phyloP scores from a whole-genome alignment of 2,797 vertebrate genomes.

The Notoglanidium macrostoma region DNA sequence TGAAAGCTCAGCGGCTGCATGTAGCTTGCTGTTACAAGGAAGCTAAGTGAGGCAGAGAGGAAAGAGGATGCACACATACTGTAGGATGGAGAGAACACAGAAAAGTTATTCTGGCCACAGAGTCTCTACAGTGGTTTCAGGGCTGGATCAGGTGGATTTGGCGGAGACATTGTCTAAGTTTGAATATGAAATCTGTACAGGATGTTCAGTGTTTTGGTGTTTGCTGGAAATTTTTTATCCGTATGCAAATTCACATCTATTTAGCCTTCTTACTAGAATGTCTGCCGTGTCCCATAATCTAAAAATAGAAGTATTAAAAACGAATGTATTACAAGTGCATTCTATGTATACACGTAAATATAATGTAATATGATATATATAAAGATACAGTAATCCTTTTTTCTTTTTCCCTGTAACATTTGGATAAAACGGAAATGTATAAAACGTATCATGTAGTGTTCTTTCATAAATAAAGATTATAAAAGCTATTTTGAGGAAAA shows the following conservation, averaged over 20 bases:
- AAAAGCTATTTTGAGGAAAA: neutral
- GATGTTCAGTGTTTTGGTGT: neutral
- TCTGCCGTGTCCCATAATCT: neutral
- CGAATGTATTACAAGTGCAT: neutral
- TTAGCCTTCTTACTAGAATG: neutral
- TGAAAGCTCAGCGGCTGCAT: constrained; percentile 35
- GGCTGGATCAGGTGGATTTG: constrained; percentile 2
- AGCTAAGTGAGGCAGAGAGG: constrained; percentile 28
- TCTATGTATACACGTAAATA: too few species aligned
- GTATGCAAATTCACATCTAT: neutral
- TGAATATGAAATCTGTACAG: neutral
- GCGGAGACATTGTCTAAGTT: neutral
- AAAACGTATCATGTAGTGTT: neutral
- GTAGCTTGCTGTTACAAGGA: constrained; percentile 39
- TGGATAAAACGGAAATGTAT: neutral
- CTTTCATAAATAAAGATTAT: neutral
- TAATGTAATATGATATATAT: too few species aligned
- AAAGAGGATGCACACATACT: neutral
- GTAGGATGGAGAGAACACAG: neutral
- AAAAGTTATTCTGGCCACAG: constrained; percentile 46
- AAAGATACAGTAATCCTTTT: neutral
- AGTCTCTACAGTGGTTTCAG: constrained; percentile 12
- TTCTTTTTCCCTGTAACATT: neutral
- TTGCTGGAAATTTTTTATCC: neutral
- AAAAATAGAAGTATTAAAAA: neutral